Base-by-base conservation (phyloP, 1,140 invertebrate species). In the Spodoptera litura region DNA sequence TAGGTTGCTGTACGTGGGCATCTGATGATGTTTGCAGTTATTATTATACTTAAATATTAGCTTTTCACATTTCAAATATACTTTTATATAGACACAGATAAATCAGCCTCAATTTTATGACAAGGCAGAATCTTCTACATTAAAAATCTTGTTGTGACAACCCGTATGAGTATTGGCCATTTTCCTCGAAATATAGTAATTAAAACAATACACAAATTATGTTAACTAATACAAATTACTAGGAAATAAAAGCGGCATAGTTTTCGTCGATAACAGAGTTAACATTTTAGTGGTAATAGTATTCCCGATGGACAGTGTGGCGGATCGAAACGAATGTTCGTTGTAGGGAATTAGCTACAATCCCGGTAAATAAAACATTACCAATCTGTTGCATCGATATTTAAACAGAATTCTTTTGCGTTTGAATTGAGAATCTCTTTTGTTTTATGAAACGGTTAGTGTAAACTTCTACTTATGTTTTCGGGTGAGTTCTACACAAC, bases 1-100 rank as follows among this genome's bases (percentile, higher is more conserved):
- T 82, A 77, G 82, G 80, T 66, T 53, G 78, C 31, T 49, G 15
- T 59, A 31, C 66, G 66, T 72, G 55, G 27, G 49, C 31, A 71
- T 20, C 52, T n/a, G 31, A 74, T 56, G n/a, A 74, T 64, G 53
- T 74, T 74, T 44, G 27, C 44, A 49, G 27, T 61, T 51, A 61
- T 62, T 15, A 10, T n/a, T 64, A 11, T 75, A 53, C 9, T 27
- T 25, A 70, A 53, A 53, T 0, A 27, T 62, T 35, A 62, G 31
- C 31, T 31, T 31, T 20, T 20, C 20, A 20, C 20, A 20, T 20
- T 20, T 20, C 20, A 20, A 20, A 20, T 20, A 20, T 20, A 20
- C 0, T 20, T 20, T 20, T 20, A 20, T 20, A 20, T 20, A 20
- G 20, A 20, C 0, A 20, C 20, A 20, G 20, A 20, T 20, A 20